A percentile compares a stretch with the other conserved stretches of the same genome.
Conservation (phyloP, 1,140 invertebrate species). For the Theocolax elegans region DNA sequence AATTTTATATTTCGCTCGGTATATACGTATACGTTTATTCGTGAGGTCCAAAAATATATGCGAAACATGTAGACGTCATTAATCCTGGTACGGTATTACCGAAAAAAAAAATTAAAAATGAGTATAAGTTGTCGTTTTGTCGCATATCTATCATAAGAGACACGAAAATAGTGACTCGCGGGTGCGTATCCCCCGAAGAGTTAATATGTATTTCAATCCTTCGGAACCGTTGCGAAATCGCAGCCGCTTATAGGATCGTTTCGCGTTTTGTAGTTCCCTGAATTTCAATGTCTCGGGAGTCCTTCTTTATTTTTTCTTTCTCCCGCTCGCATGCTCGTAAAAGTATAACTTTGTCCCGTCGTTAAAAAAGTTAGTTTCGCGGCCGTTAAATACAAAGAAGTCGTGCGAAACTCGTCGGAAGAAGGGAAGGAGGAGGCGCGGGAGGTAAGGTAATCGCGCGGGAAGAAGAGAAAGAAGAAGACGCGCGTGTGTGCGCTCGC, state of each 20-base stretch:
- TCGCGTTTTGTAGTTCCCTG: conserved; percentile 49
- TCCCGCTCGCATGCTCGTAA: conserved; percentile 42
- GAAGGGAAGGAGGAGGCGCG: conserved; percentile 21
- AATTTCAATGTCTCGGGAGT: conserved; percentile 42
- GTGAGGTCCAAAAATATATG: neutral
- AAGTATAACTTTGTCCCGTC: conserved; percentile 58
- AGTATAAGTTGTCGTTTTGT: neutral
- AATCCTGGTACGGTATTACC: conserved; percentile 10
- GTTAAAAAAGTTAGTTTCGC: conserved; percentile 55
- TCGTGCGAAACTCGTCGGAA: conserved; percentile 40
- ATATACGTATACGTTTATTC: neutral
- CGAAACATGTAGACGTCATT: conserved; percentile 18
- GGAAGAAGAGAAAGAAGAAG: neutral
- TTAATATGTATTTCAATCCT: conserved; percentile 44
- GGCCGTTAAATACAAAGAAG: conserved; percentile 62
- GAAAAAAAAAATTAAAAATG: no score
- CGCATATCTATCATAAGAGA: conserved; percentile 27
- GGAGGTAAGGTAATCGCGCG: conserved; percentile 26
- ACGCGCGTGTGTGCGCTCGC: neutral
- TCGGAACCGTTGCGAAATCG: conserved; percentile 43
- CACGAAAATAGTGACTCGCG: conserved; percentile 13
- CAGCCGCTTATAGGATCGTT: conserved; percentile 45
- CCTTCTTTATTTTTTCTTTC: conserved; percentile 22
- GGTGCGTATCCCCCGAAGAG: neutral
- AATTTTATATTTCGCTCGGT: conserved; percentile 9